These are phyloP conservation scores for Leucozona laternaria DNA, from an alignment of 2,888 invertebrate genomes.

Conservation along the genomic window DNA sequence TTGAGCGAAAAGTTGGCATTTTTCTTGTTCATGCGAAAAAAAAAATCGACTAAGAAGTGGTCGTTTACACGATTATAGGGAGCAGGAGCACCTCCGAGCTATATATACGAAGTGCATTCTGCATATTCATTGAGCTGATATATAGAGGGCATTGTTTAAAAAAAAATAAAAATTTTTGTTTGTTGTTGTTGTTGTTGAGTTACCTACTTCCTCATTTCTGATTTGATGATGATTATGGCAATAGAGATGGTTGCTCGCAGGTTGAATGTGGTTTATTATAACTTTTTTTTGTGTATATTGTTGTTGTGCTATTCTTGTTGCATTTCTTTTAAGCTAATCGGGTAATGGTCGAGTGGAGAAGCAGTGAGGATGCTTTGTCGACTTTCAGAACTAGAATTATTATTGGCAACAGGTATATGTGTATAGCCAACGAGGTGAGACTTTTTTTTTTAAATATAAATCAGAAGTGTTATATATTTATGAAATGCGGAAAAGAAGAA, in stretches of 20 bases:
- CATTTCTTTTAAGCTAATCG: constrained; percentile 45
- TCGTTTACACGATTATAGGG: constrained; percentile 57
- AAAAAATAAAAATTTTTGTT: constrained; percentile 1
- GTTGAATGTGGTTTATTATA: constrained; percentile 48
- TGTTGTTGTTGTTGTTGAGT: constrained; percentile 7
- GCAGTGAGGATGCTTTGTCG: constrained; percentile 2
- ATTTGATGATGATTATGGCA: constrained; percentile 46
- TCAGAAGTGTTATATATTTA: not conserved
- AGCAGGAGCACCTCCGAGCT: constrained; percentile 27
- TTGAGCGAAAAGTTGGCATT: constrained; percentile 11
- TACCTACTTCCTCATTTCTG: constrained; percentile 53
- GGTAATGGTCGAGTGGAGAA: constrained; percentile 22
- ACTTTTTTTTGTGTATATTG: constrained; percentile 11
- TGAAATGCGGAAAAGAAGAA: not conserved
- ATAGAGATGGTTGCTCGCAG: constrained; percentile 19
- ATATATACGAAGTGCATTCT: constrained; percentile 19
- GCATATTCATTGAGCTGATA: constrained; percentile 31
- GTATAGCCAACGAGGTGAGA: not conserved
- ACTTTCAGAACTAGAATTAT: constrained; percentile 13
- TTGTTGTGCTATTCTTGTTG: constrained; percentile 1
- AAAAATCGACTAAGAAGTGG: constrained; percentile 47
- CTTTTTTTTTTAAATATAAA: not conserved
- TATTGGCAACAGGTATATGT: not conserved
- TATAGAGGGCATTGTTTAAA: not conserved
- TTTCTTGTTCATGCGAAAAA: constrained; percentile 24